Conservation (phyloP, 2,113 vertebrate species). For the Vireo altiloquus region DNA sequence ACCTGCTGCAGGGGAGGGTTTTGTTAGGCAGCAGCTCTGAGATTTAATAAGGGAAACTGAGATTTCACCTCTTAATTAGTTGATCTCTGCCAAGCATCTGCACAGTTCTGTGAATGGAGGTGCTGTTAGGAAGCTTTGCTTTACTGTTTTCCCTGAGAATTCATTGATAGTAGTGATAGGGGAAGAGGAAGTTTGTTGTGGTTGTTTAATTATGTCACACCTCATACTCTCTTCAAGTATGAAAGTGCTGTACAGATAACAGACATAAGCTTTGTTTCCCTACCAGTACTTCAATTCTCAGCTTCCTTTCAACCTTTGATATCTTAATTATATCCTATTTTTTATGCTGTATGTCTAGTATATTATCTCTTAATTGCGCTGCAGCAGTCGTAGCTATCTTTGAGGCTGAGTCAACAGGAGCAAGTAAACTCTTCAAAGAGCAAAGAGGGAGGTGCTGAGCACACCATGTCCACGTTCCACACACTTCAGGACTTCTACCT, state of each 20-base stretch:
- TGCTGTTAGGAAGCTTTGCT: not conserved
- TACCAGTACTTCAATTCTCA: not conserved
- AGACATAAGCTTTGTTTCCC: not conserved
- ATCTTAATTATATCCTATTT: conserved; percentile 41
- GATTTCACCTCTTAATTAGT: conserved; percentile 11
- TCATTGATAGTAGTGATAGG: not conserved
- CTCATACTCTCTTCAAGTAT: not conserved
- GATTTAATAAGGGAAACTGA: not conserved
- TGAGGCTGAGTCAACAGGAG: not conserved
- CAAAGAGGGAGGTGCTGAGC: not conserved
- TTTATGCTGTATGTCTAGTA: not conserved
- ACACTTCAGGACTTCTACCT: not conserved
- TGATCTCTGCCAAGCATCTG: not conserved
- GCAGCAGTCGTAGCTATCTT: not conserved
- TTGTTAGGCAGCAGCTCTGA: not conserved
- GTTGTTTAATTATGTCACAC: conserved; percentile 14
- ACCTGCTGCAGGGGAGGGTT: not conserved
- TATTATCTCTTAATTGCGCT: conserved; percentile 10
- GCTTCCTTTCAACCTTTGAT: conserved; percentile 29
- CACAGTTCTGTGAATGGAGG: not conserved
- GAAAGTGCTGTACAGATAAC: not conserved
- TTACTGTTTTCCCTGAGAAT: not conserved
- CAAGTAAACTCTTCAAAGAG: not conserved
- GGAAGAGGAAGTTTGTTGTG: conserved; percentile 30
- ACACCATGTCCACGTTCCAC: accelerated